These are phyloP conservation scores for Musca vetustissima DNA, from an alignment of 1,140 invertebrate genomes.

Conservation along the genomic window DNA sequence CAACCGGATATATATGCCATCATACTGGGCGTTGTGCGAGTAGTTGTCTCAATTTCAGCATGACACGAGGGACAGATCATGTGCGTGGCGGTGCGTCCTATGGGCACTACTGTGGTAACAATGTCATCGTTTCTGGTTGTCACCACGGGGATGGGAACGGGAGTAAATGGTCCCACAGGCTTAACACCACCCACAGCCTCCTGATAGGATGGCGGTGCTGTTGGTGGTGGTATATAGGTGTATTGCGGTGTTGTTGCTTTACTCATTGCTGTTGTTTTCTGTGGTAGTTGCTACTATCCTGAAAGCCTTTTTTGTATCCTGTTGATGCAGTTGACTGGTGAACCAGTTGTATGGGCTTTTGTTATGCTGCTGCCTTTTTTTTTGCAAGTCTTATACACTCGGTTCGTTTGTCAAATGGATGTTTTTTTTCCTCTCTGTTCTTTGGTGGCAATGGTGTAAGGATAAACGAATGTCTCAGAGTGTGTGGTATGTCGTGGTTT, in stretches of 20 bases:
- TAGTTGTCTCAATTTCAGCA: constrained; percentile 77
- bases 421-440: too few relatives aligned
- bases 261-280: constrained; percentile 38
- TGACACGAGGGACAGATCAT: constrained; percentile 84
- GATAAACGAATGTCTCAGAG: too few relatives aligned
- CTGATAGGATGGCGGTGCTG: constrained; percentile 73
- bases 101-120: constrained; percentile 79
- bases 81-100: constrained; percentile 77
- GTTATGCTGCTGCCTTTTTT: too few relatives aligned
- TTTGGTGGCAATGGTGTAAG: too few relatives aligned
- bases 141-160: constrained; percentile 56
- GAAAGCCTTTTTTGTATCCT: too few relatives aligned
- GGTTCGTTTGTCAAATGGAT: too few relatives aligned
- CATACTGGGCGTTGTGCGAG: constrained; percentile 74
- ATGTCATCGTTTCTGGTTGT: constrained; percentile 66
- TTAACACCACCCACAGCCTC: constrained; percentile 72
- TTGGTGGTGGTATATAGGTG: constrained; percentile 65
- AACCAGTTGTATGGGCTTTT: too few relatives aligned
- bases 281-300: too few relatives aligned
- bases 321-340: too few relatives aligned
- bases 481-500: too few relatives aligned
- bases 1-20: constrained; percentile 82
- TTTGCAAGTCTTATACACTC: too few relatives aligned
- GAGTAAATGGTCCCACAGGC: constrained; percentile 75
- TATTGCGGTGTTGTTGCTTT: constrained; percentile 61